Base-by-base conservation (phyloP, 2,888 invertebrate species). In the Orthosia gothica region DNA sequence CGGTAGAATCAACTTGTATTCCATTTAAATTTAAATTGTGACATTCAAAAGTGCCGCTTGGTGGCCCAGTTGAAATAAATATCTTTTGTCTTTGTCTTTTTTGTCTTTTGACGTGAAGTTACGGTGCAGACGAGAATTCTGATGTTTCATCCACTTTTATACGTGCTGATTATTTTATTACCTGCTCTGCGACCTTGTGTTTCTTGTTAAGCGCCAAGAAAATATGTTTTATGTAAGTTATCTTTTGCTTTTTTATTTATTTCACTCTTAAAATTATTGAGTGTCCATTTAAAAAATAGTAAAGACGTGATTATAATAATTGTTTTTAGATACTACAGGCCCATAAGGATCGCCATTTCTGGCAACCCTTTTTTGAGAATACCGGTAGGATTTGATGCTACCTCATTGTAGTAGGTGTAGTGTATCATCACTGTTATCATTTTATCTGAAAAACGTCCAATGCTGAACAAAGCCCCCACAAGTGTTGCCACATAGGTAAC, bases 111-210 rank as follows among this genome's bases (percentile, higher is more conserved):
- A n/a, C n/a, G 86, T 86, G 84, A 87, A 89, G 86, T 89, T 91
- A 89, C 87, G 85, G 87, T 86, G 81, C 80, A 74, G 79, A 78
- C 71, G 84, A 76, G 83, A 86, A 84, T 88, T 84, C 79, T 87
- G 85, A 89, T 81, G 84, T 84, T 85, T 84, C 76, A 81, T 73
- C 65, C 69, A 68, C 66, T 76, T 75, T 67, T 68, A 72, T 63
- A 76, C 64, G 73, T 65, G 70, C 47, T 79, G 77, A 85, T 81
- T 81, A 75, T 76, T 77, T 80, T 74, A 78, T 75, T 79, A 70
- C 61, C 71, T 74, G 71, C 23, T 68, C 68, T 45, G 50, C 11
- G 45, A 67, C 52, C 49, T 63, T 52, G 54, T 23, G 49, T 65
- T 57, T 58, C 18, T 20, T 62, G 58, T 18, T 63, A 47, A n/a